These are phyloP conservation scores for Sclerodermus sp. DNA, from an alignment of 2,888 invertebrate species.

Conservation along the genomic window DNA sequence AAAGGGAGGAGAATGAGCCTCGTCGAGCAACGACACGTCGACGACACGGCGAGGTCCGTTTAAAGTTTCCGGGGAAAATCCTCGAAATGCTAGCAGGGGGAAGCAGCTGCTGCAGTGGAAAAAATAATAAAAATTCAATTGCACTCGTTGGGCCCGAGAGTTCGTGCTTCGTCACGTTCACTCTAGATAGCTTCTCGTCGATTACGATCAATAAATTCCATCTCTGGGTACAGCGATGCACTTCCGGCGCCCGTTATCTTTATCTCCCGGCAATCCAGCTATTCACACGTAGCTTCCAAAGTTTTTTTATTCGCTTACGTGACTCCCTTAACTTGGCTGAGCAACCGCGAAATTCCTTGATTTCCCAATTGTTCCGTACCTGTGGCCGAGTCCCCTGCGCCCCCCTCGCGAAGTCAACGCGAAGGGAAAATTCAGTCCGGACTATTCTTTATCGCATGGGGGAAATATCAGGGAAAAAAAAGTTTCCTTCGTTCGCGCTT, in stretches of 20 bases:
- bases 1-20: not conserved
- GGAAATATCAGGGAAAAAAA: no score
- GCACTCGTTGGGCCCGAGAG: not conserved
- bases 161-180: not conserved
- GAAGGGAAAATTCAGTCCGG: no score
- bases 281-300: constrained; percentile 4
- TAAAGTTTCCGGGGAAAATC: no score
- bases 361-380: no score
- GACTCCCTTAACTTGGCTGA: not conserved
- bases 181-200: not conserved
- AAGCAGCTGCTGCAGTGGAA: no score
- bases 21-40: no score
- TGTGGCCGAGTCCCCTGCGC: no score
- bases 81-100: no score
- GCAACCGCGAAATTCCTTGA: not conserved
- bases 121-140: not conserved
- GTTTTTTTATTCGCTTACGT: not conserved
- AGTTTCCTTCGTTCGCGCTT: no score
- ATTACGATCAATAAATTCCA: not conserved
- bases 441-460: no score
- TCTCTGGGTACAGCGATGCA: not conserved
- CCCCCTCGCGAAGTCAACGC: no score
- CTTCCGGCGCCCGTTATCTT: not conserved
- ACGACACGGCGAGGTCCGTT: no score
- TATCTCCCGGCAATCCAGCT: not conserved